These are phyloP conservation scores for Morbakka virulenta DNA, from an alignment of 30 jellyfish, hydroid and myxozoan genomes.

Conservation along the genomic window DNA sequence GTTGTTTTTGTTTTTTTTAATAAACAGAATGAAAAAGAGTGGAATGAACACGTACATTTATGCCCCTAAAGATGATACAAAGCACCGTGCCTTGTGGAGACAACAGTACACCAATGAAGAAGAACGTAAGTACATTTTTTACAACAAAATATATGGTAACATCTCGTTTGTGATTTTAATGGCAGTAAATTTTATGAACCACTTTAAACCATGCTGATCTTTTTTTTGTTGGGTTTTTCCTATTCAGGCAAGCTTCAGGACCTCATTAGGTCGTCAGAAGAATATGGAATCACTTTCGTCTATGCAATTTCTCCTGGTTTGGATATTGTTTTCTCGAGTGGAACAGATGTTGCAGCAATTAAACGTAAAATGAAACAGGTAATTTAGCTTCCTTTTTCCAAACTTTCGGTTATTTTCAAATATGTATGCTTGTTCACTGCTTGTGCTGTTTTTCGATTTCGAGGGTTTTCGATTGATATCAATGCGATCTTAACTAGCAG, in stretches of 20 bases:
- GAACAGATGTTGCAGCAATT: conserved; percentile 87
- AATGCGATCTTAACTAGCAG: too few relatives aligned
- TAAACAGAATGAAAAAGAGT: conserved; percentile 63
- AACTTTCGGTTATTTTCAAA: too few relatives aligned
- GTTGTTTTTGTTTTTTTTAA: background rate
- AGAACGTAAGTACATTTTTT: conserved; percentile 67
- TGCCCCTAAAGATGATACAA: conserved; percentile 89
- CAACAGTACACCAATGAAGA: conserved; percentile 89
- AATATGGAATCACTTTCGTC: conserved; percentile 72
- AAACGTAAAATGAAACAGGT: conserved; percentile 95
- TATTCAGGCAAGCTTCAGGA: conserved; percentile 64
- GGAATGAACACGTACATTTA: conserved; percentile 97
- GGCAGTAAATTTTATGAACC: background rate
- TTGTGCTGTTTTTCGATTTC: too few relatives aligned
- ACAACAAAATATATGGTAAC: background rate
- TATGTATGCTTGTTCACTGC: too few relatives aligned
- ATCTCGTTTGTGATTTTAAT: background rate
- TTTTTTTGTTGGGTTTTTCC: too few relatives aligned
- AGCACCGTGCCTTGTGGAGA: conserved; percentile 88
- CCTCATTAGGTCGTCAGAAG: conserved; percentile 61
- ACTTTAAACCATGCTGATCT: too few relatives aligned
- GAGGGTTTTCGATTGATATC: too few relatives aligned
- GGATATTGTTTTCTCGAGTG: conserved; percentile 84
- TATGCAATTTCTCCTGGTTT: conserved; percentile 98
- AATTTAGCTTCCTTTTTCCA: too few relatives aligned